Conservation (phyloP, 2,888 invertebrate species). For the Sceliomorpha sp. region DNA sequence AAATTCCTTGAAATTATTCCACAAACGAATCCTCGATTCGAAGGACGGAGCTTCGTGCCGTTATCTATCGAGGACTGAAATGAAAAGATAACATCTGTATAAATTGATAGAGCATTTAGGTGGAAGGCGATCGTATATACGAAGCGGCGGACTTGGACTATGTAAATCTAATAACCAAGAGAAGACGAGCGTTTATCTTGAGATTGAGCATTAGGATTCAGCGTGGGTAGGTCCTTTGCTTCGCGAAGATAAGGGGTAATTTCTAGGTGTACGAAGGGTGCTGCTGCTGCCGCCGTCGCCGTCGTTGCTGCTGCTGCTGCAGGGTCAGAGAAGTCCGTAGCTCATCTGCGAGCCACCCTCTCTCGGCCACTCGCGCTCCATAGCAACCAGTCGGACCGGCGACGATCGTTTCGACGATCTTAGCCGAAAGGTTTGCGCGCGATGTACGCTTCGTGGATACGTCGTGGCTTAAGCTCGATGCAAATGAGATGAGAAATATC, state of each 20-base stretch:
- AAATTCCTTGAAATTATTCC: too few relatives aligned
- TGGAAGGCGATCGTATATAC: conserved; percentile 16
- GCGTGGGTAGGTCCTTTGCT: conserved; percentile 70
- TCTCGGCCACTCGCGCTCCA: conserved; percentile 39
- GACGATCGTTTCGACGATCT: conserved; percentile 74
- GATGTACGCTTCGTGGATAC: conserved; percentile 24
- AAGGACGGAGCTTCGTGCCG: too few relatives aligned
- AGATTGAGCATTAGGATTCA: conserved; percentile 67
- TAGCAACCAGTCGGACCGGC: conserved; percentile 54
- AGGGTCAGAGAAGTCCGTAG: conserved; percentile 75
- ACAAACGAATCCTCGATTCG: too few relatives aligned
- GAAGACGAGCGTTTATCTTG: conserved; percentile 74
- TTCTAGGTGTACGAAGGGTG: conserved; percentile 72
- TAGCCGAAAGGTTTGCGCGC: conserved; percentile 57
- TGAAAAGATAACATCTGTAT: too few relatives aligned
- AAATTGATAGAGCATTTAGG: conserved; percentile 11
- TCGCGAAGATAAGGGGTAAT: conserved; percentile 77
- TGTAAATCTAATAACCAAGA: conserved; percentile 62
- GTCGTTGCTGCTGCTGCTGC: too few relatives aligned
- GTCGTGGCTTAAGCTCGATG: conserved; percentile 67
- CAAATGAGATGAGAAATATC: conserved; percentile 73
- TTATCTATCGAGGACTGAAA: too few relatives aligned
- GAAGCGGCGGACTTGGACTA: conserved; percentile 10
- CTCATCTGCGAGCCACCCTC: conserved; percentile 69
- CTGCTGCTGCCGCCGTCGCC: too few relatives aligned